Percentiles rank a stretch among this genome's conserved stretches.
These are phyloP conservation scores for Austrolebias charrua DNA, from an alignment of 2,797 vertebrate genomes.

Conservation along the genomic window DNA sequence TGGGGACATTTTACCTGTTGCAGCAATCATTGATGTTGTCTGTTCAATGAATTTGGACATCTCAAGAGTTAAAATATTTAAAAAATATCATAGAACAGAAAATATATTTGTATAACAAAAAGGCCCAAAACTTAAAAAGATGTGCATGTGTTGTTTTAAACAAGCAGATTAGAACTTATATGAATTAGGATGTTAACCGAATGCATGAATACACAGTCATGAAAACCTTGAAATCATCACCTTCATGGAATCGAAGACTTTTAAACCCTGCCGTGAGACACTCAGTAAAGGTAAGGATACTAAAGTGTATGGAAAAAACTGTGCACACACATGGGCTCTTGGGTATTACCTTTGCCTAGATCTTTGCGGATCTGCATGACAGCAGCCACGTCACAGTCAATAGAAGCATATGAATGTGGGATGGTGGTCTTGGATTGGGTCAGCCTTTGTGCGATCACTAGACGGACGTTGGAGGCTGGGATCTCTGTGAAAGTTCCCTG, in stretches of 20 bases:
- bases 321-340: background rate
- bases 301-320: background rate
- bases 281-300: slow-evolving; percentile 4
- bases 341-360: slow-evolving; percentile 84
- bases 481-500: slow-evolving; percentile 93
- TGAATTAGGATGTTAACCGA: slow-evolving; percentile 11
- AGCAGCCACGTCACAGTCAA: slow-evolving; percentile 89
- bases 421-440: slow-evolving; percentile 93
- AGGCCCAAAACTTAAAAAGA: background rate
- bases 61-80: no score
- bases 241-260: slow-evolving; percentile 30
- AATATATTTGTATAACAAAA: background rate
- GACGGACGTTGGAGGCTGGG: slow-evolving; percentile 88
- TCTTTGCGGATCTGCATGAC: slow-evolving; percentile 86
- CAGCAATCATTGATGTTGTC: no score
- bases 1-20: no score
- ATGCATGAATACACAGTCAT: slow-evolving; percentile 40
- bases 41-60: no score
- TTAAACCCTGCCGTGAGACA: slow-evolving; percentile 4
- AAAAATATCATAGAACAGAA: no score
- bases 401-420: slow-evolving; percentile 90
- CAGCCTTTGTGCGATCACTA: slow-evolving; percentile 92
- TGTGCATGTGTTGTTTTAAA: slow-evolving; percentile 9
- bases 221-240: slow-evolving; percentile 51
- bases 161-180: slow-evolving; percentile 4